These are phyloP conservation scores for Chrysogorgia sp. DNA, from an alignment of 92 coral and sea anemone species.

Conservation along the genomic window DNA sequence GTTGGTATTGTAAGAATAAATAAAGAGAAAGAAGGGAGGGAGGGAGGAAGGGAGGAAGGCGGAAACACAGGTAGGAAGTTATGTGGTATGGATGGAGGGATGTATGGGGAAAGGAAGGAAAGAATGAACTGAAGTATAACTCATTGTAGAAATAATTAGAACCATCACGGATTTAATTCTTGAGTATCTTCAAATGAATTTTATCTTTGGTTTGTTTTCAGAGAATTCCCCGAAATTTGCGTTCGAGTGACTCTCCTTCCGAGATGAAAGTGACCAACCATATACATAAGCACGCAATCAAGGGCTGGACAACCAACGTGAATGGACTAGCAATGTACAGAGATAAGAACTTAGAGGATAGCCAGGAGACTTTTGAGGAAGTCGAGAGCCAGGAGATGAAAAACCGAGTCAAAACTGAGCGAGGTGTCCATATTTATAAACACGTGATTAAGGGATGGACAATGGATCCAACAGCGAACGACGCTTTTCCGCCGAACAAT, in stretches of 20 bases:
- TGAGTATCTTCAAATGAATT: not conserved
- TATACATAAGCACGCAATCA: conserved; percentile 88
- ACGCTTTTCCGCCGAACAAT: not conserved
- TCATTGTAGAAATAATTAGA: no score
- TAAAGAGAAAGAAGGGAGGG: no score
- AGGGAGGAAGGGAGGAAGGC: no score
- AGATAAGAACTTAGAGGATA: not conserved
- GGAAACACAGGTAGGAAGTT: no score
- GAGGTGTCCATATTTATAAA: conserved; percentile 75
- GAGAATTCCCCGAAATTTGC: conserved; percentile 85
- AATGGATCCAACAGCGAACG: conserved; percentile 60
- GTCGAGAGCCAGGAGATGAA: conserved; percentile 8
- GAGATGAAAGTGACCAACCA: conserved; percentile 72
- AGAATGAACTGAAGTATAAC: no score
- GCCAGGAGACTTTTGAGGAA: not conserved
- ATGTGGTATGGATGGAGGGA: no score
- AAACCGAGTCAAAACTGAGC: not conserved
- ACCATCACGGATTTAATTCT: no score
- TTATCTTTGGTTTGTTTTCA: conserved; percentile 9
- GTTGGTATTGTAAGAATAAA: not conserved
- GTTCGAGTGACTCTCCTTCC: conserved; percentile 36
- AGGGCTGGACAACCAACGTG: conserved; percentile 93
- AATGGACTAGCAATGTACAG: not conserved
- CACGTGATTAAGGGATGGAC: conserved; percentile 99
- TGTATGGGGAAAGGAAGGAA: no score